Evolutionary conservation across 2,113 vertebrate species (phyloP).

Genomic region (Tragelaphus scriptus): DNA sequence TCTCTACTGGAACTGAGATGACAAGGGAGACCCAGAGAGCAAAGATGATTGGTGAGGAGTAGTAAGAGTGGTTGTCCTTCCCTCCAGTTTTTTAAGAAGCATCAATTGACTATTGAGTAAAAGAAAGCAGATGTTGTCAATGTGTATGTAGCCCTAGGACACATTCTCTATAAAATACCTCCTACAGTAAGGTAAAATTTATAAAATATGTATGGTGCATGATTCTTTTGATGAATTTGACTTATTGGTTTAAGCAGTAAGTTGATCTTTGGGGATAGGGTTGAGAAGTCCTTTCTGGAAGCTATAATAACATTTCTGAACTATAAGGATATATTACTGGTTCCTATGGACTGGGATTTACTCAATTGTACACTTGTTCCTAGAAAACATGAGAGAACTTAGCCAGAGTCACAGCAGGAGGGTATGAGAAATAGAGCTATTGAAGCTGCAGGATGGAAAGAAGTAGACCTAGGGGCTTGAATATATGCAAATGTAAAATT

Average conservation of each 20-base stretch:
- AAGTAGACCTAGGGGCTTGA: neutral
- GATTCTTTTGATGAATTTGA: neutral
- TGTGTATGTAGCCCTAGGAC: neutral
- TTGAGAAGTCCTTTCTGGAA: neutral
- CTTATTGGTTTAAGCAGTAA: neutral
- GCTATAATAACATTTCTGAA: neutral
- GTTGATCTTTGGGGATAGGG: neutral
- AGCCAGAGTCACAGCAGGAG: neutral
- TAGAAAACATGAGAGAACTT: neutral
- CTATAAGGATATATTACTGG: neutral
- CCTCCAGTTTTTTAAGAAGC: neutral
- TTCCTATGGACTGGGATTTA: neutral
- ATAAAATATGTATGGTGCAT: neutral
- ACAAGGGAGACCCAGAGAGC: neutral
- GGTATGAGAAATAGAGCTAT: neutral
- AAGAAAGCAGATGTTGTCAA: neutral
- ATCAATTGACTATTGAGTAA: neutral
- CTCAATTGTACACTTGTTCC: neutral
- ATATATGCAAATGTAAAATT: neutral
- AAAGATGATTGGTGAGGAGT: neutral
- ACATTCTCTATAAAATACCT: neutral
- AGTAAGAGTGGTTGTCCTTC: neutral
- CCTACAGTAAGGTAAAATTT: neutral
- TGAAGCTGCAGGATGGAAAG: neutral
- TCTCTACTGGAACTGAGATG: neutral